Evolutionary conservation across 2,888 invertebrate genomes (phyloP).

Genomic region (Bombylius discolor): DNA sequence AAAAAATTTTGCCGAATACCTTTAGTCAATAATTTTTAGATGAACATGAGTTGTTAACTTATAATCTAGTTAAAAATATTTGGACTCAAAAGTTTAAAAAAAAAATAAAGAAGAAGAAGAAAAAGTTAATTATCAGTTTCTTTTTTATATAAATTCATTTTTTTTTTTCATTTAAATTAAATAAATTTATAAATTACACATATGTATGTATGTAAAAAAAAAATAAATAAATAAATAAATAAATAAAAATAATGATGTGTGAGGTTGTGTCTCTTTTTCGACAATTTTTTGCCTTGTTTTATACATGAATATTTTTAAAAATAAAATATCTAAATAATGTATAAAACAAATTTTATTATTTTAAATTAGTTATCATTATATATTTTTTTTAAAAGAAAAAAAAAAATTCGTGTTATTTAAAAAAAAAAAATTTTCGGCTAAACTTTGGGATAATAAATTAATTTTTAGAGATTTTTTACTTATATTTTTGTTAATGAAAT

Average conservation of each 20-base stretch:
- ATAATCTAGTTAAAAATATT: not conserved
- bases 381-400: too few relatives aligned
- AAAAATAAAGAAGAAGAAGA: too few relatives aligned
- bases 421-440: slow-evolving; percentile 25
- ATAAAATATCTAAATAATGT: slow-evolving; percentile 3
- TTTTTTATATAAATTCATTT: too few relatives aligned
- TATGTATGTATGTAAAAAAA: too few relatives aligned
- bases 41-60: not conserved
- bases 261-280: not conserved
- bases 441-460: slow-evolving; percentile 17
- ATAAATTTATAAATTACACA: too few relatives aligned
- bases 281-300: not conserved
- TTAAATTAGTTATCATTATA: too few relatives aligned
- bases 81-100: not conserved
- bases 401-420: slow-evolving; percentile 4
- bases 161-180: too few relatives aligned
- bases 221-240: too few relatives aligned
- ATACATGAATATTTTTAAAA: not conserved
- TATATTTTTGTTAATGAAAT: slow-evolving; percentile 8
- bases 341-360: too few relatives aligned
- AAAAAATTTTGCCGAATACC: not conserved
- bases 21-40: not conserved
- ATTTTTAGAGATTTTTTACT: slow-evolving; percentile 11
- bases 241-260: not conserved
- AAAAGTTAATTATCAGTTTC: too few relatives aligned